These are phyloP conservation scores for Lepus townsendii DNA, from an alignment of 2,797 vertebrate species.

Conservation along the genomic window DNA sequence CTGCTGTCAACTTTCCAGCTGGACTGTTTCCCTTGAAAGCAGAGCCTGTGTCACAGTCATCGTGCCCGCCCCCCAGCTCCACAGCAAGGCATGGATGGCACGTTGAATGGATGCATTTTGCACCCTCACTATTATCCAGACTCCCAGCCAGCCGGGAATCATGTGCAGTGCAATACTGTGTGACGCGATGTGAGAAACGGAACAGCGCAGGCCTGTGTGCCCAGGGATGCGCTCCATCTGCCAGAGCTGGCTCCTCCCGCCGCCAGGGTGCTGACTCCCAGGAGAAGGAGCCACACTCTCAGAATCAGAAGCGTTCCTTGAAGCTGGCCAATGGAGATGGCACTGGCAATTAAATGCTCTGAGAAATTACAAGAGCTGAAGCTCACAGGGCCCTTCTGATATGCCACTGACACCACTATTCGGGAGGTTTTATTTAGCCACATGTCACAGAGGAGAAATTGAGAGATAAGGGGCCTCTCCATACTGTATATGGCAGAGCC, in stretches of 20 bases:
- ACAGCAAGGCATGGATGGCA: constrained; percentile 55
- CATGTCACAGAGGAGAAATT: background rate
- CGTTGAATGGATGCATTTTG: constrained; percentile 56
- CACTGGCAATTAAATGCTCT: background rate
- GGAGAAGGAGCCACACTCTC: background rate
- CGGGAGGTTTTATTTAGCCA: background rate
- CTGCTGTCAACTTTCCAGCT: background rate
- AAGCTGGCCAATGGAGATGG: background rate
- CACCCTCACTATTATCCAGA: constrained; percentile 45
- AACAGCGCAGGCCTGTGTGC: background rate
- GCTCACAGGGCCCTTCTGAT: background rate
- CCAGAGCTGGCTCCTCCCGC: background rate
- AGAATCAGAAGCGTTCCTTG: constrained; percentile 18
- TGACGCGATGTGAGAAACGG: background rate
- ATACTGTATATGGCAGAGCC: background rate
- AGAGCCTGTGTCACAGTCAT: background rate
- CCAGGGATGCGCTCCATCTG: constrained; percentile 47
- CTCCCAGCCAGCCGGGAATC: background rate
- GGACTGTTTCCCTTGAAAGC: constrained; percentile 55
- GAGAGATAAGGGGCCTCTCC: background rate
- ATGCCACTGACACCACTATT: background rate
- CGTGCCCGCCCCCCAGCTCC: background rate
- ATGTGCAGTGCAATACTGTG: background rate
- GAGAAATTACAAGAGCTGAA: background rate
- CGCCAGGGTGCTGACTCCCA: background rate